Percentiles rank a stretch among this genome's conserved stretches.
phyloP scores from a whole-genome alignment of 2,113 vertebrate species.

The Cariama cristata region DNA sequence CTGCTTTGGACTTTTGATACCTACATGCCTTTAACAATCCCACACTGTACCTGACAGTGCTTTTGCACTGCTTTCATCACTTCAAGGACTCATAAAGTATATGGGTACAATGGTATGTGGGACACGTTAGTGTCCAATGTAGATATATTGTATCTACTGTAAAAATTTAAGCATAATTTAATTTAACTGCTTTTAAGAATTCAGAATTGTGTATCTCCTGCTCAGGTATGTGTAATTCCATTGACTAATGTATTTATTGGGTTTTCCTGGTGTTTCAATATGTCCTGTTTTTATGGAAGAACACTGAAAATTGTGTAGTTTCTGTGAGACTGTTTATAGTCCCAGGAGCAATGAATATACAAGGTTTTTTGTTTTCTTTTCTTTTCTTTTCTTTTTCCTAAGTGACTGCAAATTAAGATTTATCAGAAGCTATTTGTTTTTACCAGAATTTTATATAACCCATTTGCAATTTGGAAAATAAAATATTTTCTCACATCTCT shows the following conservation, averaged over 20 bases:
- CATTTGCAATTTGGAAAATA: slow-evolving; percentile 38
- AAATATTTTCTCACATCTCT: slow-evolving; percentile 50
- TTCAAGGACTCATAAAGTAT: neutral
- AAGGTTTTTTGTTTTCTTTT: neutral
- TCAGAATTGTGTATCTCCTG: neutral
- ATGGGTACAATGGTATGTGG: neutral
- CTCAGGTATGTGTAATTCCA: neutral
- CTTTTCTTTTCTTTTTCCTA: neutral
- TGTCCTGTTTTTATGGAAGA: neutral
- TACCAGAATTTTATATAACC: slow-evolving; percentile 48
- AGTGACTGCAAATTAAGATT: neutral
- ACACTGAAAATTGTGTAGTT: neutral
- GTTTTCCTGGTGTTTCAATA: neutral
- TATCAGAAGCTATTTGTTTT: slow-evolving; percentile 55
- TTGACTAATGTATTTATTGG: neutral
- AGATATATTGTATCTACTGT: neutral
- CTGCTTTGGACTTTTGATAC: neutral
- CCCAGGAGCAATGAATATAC: neutral
- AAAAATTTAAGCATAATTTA: neutral
- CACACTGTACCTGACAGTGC: accelerated
- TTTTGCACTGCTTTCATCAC: neutral
- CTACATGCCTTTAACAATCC: neutral
- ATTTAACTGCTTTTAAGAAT: neutral
- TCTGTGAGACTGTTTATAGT: neutral
- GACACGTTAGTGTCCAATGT: neutral